phyloP scores from a whole-genome alignment of 2,113 vertebrate species.

The Oceanites oceanicus region DNA sequence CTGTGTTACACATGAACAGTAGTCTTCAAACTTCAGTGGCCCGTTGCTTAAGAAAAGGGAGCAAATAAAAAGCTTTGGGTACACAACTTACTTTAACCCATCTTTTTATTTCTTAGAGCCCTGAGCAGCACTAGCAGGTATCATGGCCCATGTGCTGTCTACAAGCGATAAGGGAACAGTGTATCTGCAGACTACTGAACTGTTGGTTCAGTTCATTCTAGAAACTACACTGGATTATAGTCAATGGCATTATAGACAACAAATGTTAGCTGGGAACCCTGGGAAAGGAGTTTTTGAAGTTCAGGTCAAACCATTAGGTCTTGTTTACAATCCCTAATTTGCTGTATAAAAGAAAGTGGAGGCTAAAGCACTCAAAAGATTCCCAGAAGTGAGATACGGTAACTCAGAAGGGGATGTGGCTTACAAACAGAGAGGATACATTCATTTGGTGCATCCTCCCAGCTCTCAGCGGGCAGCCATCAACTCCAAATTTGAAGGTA shows the following conservation, averaged over 20 bases:
- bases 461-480: conserved; percentile 38
- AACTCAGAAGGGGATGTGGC: conserved; percentile 57
- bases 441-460: conserved; percentile 29
- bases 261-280: background rate
- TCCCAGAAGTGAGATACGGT: conserved; percentile 41
- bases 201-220: background rate
- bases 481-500: conserved; percentile 14
- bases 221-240: background rate
- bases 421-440: conserved; percentile 28
- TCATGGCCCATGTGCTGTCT: background rate
- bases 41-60: background rate
- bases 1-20: background rate
- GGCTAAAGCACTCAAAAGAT: conserved; percentile 59
- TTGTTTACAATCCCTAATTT: conserved; percentile 59
- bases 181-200: background rate
- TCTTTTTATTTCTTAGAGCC: background rate
- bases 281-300: background rate
- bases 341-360: conserved; percentile 14
- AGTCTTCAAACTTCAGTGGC: background rate
- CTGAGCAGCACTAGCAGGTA: background rate
- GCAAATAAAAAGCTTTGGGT: background rate
- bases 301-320: conserved; percentile 26
- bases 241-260: background rate
- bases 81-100: background rate
- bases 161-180: background rate